Evolutionary conservation across 1,140 invertebrate species (phyloP).

Genomic region (Drosophila cardini): DNA sequence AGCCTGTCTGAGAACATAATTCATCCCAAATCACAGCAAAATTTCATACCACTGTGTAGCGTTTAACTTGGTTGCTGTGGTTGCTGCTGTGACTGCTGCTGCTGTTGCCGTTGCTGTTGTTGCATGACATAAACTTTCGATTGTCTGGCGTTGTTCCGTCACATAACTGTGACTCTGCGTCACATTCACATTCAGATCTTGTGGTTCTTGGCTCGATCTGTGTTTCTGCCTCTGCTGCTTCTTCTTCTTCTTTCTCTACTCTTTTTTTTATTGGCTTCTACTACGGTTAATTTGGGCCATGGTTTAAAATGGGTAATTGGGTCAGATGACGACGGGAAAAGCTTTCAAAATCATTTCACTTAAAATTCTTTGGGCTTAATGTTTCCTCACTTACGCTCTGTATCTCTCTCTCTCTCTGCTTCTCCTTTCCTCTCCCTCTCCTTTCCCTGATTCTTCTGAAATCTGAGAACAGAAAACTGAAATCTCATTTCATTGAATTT

Average conservation of each 20-base stretch:
- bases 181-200: conserved; percentile 13
- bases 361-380: conserved; percentile 71
- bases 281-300: conserved; percentile 37
- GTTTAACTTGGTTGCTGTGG: conserved; percentile 9
- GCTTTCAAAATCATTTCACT: conserved; percentile 78
- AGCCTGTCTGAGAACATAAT: too few relatives aligned
- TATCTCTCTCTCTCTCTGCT: conserved; percentile 48
- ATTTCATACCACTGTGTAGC: conserved; percentile 34
- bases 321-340: conserved; percentile 69
- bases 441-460: conserved; percentile 48
- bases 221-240: too few relatives aligned
- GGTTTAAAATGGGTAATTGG: conserved; percentile 77
- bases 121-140: conserved; percentile 82
- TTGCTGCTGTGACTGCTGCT: conserved; percentile 7
- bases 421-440: background rate
- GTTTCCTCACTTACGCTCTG: conserved; percentile 46
- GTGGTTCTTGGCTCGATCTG: conserved; percentile 39
- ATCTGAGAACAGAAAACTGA: conserved; percentile 51
- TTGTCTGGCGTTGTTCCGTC: conserved; percentile 73
- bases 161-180: conserved; percentile 71
- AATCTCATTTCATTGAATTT: conserved; percentile 58
- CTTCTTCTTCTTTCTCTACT: conserved; percentile 36
- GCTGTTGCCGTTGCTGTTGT: conserved; percentile 41
- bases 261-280: conserved; percentile 43
- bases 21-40: background rate